Conservation (phyloP, 35 echinoderm and acorn worm species). For the Heliocidaris erythrogramma region DNA sequence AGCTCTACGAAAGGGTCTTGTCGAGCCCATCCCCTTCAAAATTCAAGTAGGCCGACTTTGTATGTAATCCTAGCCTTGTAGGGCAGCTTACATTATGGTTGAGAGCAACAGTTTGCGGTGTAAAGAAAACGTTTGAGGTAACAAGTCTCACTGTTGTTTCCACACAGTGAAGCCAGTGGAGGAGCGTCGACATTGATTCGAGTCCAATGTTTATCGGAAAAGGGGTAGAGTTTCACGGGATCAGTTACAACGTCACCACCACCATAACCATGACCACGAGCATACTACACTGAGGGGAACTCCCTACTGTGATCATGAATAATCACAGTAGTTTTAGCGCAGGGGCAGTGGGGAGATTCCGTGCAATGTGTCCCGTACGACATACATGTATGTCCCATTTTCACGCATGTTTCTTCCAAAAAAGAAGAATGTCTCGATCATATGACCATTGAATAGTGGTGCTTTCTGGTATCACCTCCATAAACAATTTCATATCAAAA, state of each 20-base stretch:
- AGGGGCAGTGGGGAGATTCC: too few species aligned
- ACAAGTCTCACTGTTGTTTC: background rate
- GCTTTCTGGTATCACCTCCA: too few species aligned
- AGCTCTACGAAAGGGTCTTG: too few species aligned
- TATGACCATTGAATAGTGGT: too few species aligned
- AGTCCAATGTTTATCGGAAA: background rate
- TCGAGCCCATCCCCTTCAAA: background rate
- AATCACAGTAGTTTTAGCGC: background rate
- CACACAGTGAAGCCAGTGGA: background rate
- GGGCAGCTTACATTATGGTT: background rate
- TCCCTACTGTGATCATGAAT: background rate
- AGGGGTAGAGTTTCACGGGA: background rate
- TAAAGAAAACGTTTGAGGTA: background rate
- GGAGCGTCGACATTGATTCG: background rate
- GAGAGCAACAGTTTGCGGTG: background rate
- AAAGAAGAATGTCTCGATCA: too few species aligned
- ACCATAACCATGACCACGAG: background rate
- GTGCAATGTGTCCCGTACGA: too few species aligned
- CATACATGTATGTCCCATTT: too few species aligned
- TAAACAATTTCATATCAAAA: too few species aligned
- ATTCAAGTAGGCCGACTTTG: background rate
- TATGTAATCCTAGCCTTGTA: background rate
- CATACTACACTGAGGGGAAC: background rate
- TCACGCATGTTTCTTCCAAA: too few species aligned
- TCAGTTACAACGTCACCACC: background rate